A percentile compares a stretch with the other conserved stretches of the same genome.
These are phyloP conservation scores for Grallaria varia DNA, from an alignment of 2,113 vertebrate species.

Conservation along the genomic window DNA sequence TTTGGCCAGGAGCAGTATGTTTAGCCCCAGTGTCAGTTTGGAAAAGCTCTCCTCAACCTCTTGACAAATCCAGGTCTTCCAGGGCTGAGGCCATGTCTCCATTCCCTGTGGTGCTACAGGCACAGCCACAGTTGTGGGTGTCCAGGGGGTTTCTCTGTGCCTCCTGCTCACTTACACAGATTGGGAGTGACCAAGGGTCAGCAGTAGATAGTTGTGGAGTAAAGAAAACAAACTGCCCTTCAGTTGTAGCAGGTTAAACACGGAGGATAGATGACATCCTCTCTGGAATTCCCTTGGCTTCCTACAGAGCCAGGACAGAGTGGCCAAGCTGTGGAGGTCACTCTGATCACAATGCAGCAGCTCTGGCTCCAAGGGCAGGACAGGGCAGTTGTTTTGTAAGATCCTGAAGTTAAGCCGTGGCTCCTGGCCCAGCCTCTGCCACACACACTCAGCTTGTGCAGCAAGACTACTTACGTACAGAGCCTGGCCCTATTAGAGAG, in stretches of 20 bases:
- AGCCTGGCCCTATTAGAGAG: not conserved
- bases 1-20: not conserved
- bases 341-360: not conserved
- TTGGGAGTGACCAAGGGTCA: not conserved
- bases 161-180: not conserved
- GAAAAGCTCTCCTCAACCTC: constrained; percentile 18
- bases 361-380: not conserved
- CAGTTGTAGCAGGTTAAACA: not conserved
- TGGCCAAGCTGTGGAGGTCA: not conserved
- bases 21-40: not conserved
- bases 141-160: not conserved
- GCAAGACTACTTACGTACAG: constrained; percentile 1
- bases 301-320: not conserved
- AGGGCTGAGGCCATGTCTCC: constrained; percentile 13
- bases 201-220: not conserved
- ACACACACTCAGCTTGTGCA: not conserved
- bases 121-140: not conserved
- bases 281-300: not conserved
- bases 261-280: not conserved
- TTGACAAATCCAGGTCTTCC: constrained; percentile 61
- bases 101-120: not conserved
- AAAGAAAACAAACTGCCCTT: not conserved
- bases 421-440: constrained; percentile 16
- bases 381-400: not conserved
- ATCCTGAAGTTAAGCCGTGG: not conserved